phyloP scores from a whole-genome alignment of 1,140 invertebrate genomes.

The Melanaphis sacchari region DNA sequence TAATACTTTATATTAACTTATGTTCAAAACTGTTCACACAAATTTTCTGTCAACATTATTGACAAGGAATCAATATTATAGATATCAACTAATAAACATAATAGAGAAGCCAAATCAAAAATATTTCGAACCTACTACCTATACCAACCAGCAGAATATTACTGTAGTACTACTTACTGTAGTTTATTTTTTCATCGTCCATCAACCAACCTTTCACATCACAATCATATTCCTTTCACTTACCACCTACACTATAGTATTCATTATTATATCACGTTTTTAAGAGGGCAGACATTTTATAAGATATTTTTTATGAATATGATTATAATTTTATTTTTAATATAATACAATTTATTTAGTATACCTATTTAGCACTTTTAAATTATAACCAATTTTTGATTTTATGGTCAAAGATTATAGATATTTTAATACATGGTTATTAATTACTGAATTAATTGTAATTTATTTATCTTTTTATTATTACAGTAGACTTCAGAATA shows the following conservation, averaged over 20 bases:
- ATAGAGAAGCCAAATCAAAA: neutral
- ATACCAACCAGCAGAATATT: neutral
- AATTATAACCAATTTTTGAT: neutral
- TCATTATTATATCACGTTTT: neutral
- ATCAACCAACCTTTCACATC: slow-evolving; percentile 19
- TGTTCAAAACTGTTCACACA: neutral
- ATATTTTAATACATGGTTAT: neutral
- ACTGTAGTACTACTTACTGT: neutral
- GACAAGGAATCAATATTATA: neutral
- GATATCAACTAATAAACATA: neutral
- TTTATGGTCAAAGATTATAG: neutral
- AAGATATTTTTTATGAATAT: neutral
- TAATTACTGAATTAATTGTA: neutral
- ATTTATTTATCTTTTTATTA: neutral
- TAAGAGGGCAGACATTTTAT: neutral
- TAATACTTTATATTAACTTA: neutral
- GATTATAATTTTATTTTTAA: neutral
- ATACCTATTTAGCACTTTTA: neutral
- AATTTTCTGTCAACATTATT: neutral
- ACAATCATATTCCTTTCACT: slow-evolving; percentile 32
- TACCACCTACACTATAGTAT: slow-evolving; percentile 16
- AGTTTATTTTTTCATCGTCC: neutral
- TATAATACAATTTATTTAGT: neutral
- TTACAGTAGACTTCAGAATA: neutral
- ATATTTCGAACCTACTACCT: neutral